Base-by-base conservation (phyloP, 1,140 invertebrate genomes). In the Leucophenga varia region DNA sequence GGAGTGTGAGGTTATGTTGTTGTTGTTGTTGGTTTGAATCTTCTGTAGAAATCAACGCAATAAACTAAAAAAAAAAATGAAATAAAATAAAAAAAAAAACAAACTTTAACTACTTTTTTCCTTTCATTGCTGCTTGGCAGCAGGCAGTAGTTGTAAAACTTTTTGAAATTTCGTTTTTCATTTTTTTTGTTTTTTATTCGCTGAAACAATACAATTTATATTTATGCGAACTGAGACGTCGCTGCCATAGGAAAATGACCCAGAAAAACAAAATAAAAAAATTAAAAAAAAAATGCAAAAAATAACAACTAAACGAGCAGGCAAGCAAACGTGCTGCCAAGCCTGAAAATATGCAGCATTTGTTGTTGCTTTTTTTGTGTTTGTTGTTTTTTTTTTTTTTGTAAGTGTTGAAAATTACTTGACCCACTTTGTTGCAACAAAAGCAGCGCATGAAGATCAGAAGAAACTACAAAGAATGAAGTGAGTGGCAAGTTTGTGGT, bases 71-170 rank as follows among this genome's bases (percentile, higher is more conserved):
- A 67, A 67, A 64, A 68, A 67, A 67, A n/a, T n/a, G n/a, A n/a
- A 67, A 67, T 67, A 67, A 67, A 67, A 64, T 68, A 68, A 53
- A 67, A 67, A 67, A 67, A 64, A 68, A 67, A 67, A n/a, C n/a
- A n/a, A n/a, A 68, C 59, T 68, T 67, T 68, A 67, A 67, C 63
- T 67, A 68, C 63, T 68, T 67, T 65, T 67, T 67, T 64, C 63
- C n/a, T n/a, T n/a, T n/a, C n/a, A n/a, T n/a, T n/a, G n/a, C n/a
- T n/a, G n/a, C n/a, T 58, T 67, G 55, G 64, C 63, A 31, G 48
- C 21, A 39, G 35, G 14, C 35, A 37, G 35, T 54, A 54, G 47
- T n/a, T n/a, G n/a, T 53, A 59, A 67, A 67, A 67, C 51, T 63
- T 67, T 25, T 25, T n/a, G n/a, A n/a, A n/a, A n/a, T n/a, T n/a